A percentile compares a stretch with the other conserved stretches of the same genome.
phyloP scores from a whole-genome alignment of 2,888 invertebrate species.

The Nemurella pictetii region DNA sequence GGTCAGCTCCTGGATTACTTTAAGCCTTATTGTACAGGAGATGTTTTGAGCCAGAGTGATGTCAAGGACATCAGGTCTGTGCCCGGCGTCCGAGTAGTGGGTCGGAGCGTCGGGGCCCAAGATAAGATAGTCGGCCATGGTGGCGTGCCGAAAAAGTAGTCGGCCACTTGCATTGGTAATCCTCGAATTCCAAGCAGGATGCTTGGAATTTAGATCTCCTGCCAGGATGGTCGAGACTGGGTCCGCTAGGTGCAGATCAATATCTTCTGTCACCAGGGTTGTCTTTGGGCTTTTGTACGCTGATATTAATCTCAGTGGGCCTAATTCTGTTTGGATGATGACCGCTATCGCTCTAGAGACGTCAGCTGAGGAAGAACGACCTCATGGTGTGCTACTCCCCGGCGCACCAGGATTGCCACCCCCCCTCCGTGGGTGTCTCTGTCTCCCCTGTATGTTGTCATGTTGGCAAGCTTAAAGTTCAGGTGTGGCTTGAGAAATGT shows the following conservation, averaged over 20 bases:
- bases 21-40: not conserved
- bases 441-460: not conserved
- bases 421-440: not conserved
- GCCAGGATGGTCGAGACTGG: not conserved
- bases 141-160: not conserved
- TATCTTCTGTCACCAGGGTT: not conserved
- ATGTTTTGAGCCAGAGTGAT: not conserved
- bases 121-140: not conserved
- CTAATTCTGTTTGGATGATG: not conserved
- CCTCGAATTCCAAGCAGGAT: not conserved
- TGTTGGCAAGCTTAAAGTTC: not conserved
- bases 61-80: not conserved
- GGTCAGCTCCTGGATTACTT: not conserved
- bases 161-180: not conserved
- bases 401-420: not conserved
- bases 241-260: not conserved
- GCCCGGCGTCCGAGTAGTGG: not conserved
- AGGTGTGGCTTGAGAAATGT: not conserved
- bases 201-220: slow-evolving; percentile 8
- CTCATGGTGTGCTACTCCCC: not conserved
- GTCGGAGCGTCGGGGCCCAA: not conserved
- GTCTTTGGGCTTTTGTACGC: not conserved
- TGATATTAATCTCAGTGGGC: not conserved
- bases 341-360: not conserved
- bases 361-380: not conserved